Percentiles rank a stretch among this genome's conserved stretches.
Conservation (phyloP, 2,797 vertebrate species). For the Amblyraja radiata region DNA sequence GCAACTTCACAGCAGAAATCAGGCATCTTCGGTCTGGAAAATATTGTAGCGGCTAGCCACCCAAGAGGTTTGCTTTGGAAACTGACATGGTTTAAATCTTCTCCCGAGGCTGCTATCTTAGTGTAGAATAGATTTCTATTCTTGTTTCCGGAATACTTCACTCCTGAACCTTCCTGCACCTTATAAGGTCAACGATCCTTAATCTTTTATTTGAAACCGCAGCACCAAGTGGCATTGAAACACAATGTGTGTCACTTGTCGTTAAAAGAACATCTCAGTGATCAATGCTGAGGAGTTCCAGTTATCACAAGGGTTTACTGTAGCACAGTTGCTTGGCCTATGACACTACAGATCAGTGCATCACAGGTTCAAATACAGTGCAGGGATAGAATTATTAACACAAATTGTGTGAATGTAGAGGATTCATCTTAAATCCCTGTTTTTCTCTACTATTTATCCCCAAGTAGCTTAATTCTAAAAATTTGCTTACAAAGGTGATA, state of each 20-base stretch:
- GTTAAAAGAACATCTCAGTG: constrained; percentile 27
- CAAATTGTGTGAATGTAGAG: neutral
- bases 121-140: neutral
- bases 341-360: neutral
- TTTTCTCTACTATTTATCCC: neutral
- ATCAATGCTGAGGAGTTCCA: constrained; percentile 7
- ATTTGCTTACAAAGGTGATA: no score
- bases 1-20: no score
- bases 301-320: constrained; percentile 20
- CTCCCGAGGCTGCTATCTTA: no score
- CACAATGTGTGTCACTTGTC: neutral
- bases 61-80: no score
- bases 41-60: no score
- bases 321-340: neutral
- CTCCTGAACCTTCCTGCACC: neutral
- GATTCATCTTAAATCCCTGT: neutral
- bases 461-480: neutral
- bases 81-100: no score
- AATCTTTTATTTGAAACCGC: neutral
- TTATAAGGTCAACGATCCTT: neutral
- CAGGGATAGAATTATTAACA: neutral
- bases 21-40: no score
- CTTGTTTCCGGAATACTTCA: neutral
- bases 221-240: neutral
- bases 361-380: constrained; percentile 33